Percentiles rank a stretch among this genome's conserved stretches.
phyloP scores from a whole-genome alignment of 1,140 invertebrate species.

The Drosophila hydei region DNA sequence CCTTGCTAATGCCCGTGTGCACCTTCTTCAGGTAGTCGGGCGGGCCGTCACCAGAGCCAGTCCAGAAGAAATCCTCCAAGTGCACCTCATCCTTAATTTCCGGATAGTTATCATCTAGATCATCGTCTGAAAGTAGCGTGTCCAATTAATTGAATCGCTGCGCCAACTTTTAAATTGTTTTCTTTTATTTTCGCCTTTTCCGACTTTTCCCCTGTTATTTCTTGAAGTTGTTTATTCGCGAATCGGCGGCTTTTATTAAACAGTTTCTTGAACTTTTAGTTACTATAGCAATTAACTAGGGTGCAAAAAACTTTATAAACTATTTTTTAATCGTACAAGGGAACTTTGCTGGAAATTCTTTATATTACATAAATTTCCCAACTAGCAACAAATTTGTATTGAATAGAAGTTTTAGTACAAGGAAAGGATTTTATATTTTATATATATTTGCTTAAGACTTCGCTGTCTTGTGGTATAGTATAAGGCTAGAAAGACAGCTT shows the following conservation, averaged over 20 bases:
- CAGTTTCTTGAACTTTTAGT: constrained; percentile 73
- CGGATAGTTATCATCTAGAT: constrained; percentile 77
- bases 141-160: constrained; percentile 1
- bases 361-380: no score
- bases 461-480: no score
- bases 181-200: neutral
- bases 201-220: neutral
- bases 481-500: no score
- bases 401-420: no score
- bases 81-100: constrained; percentile 86
- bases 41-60: constrained; percentile 90
- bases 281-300: constrained; percentile 68
- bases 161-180: constrained; percentile 5
- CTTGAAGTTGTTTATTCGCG: constrained; percentile 28
- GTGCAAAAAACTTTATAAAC: constrained; percentile 52
- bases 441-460: no score
- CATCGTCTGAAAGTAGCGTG: constrained; percentile 62
- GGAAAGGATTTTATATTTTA: no score
- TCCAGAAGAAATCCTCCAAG: constrained; percentile 94
- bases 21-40: constrained; percentile 83
- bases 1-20: constrained; percentile 78
- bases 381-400: no score
- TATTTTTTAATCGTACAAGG: constrained; percentile 9
- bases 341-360: no score
- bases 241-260: constrained; percentile 32